These are phyloP conservation scores for Rana temporaria DNA, from an alignment of 2,113 vertebrate genomes.

Conservation along the genomic window DNA sequence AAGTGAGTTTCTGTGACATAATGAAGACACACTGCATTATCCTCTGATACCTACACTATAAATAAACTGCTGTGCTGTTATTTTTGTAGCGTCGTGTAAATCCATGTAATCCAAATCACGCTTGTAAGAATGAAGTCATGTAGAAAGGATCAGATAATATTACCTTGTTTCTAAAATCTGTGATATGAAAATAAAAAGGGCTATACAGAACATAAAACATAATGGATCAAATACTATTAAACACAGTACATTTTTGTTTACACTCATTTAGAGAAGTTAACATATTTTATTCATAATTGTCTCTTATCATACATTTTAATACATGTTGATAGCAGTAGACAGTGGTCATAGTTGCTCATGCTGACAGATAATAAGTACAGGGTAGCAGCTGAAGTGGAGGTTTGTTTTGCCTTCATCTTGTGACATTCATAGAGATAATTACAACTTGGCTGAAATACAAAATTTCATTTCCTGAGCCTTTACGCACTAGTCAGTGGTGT, in stretches of 20 bases:
- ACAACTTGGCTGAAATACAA: neutral
- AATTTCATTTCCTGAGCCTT: neutral
- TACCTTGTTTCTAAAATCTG: conserved; percentile 10
- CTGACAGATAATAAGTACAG: neutral
- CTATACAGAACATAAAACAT: neutral
- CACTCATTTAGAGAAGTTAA: neutral
- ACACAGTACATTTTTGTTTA: neutral
- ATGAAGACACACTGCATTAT: conserved; percentile 2
- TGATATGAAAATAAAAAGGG: conserved; percentile 34
- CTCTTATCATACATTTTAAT: neutral
- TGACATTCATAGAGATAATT: conserved; percentile 1
- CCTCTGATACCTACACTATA: conserved; percentile 9
- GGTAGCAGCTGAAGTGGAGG: too few relatives aligned
- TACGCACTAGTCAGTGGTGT: neutral
- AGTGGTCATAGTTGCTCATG: neutral
- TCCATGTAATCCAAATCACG: conserved; percentile 35
- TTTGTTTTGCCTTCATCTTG: neutral
- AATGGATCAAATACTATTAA: too few relatives aligned
- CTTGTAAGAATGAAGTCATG: conserved; percentile 35
- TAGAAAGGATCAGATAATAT: conserved; percentile 20
- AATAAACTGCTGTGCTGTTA: conserved; percentile 32
- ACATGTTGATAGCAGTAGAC: neutral
- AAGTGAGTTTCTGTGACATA: neutral
- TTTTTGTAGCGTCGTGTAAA: conserved; percentile 25
- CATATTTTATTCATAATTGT: neutral